phyloP scores from a whole-genome alignment of 2,888 invertebrate genomes.

The Drosophila pseudotakahashii region DNA sequence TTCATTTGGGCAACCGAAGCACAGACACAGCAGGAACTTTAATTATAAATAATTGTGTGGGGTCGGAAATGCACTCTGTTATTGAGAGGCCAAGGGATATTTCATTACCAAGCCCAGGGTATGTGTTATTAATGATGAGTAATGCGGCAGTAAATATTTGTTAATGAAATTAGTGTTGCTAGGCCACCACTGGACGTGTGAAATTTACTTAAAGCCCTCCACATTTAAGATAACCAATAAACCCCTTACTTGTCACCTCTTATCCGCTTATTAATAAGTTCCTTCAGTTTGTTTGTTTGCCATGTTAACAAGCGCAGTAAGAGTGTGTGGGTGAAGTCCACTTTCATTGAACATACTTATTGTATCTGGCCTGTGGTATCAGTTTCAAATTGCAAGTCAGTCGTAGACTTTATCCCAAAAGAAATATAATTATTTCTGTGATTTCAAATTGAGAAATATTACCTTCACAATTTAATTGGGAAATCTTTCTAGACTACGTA shows the following conservation, averaged over 20 bases:
- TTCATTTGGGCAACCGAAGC: constrained; percentile 22
- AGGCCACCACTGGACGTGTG: constrained; percentile 39
- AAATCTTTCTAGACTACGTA: neutral
- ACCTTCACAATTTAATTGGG: too few relatives aligned
- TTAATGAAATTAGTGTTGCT: constrained; percentile 58
- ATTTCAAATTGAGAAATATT: too few relatives aligned
- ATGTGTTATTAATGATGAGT: constrained; percentile 58
- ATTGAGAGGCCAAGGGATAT: constrained; percentile 15
- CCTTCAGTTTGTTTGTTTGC: neutral
- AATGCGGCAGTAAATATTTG: constrained; percentile 65
- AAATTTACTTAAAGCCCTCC: constrained; percentile 33
- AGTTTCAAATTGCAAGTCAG: too few relatives aligned
- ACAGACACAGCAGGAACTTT: constrained; percentile 39
- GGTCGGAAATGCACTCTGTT: constrained; percentile 11
- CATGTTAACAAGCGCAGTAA: too few relatives aligned
- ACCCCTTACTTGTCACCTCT: neutral
- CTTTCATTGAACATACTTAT: too few relatives aligned
- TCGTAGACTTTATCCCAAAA: too few relatives aligned
- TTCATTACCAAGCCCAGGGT: neutral
- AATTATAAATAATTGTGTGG: constrained; percentile 64
- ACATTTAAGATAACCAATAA: neutral
- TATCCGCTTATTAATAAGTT: constrained; percentile 3
- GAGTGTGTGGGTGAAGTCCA: neutral
- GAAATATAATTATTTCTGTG: too few relatives aligned
- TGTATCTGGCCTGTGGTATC: too few relatives aligned